Percentiles rank a stretch among this genome's conserved stretches.
Conservation (phyloP, 2,113 vertebrate genomes). For the chimpanzee (Pan troglodytes) region NHGRI_mPanTro3-v2.1_pri NC_072401.2:144393001-144393500, state of each 20-base stretch:
- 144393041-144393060: conserved; percentile 48
- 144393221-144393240: background rate
- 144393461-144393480: background rate
- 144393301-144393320: background rate
- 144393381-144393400: background rate
- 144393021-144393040: conserved; percentile 53
- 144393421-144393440: background rate
- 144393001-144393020: conserved; percentile 60
- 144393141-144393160: conserved; percentile 22
- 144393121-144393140: background rate
- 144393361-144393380: background rate
- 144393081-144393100: conserved; percentile 38
- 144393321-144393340: fast-evolving
- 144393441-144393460: background rate
- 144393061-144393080: conserved; percentile 59
- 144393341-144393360: background rate
- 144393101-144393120: conserved; percentile 15
- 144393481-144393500: background rate
- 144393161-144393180: background rate
- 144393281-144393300: background rate
- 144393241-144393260: background rate
- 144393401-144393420: too few relatives aligned
- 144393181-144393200: background rate
- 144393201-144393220: background rate
- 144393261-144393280: background rate